Base-by-base conservation (phyloP, 2,113 vertebrate species). In the Chloebia gouldiae region DNA sequence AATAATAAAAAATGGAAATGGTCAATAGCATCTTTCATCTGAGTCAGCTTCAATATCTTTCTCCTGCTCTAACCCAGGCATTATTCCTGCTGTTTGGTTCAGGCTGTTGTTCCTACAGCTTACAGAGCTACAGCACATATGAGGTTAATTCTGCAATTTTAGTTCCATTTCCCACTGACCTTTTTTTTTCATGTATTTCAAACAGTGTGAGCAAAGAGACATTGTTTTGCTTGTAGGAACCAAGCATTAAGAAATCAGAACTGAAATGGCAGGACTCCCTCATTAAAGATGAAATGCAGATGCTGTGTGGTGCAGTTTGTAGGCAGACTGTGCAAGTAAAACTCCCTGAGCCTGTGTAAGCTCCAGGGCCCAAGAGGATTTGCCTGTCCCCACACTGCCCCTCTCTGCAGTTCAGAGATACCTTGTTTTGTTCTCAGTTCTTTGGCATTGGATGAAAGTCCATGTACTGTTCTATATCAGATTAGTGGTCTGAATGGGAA, bases 401-500 rank as follows among this genome's bases (percentile, higher is more conserved):
- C 35, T 54, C 69, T 85, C 66, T 80, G 45, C 47, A 31, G 22
- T 24, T 85, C 89, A 39, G 78, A 81, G 69, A 69, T 44, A 63
- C 75, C 45, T 95, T 45, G 54, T 63, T 94, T 82, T 88, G 84
- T 63, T 66, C 60, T 75, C 70, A 77, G 59, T 49, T 76, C 59
- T 87, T 70, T 88, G 87, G 81, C 91, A 59, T 9, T 61, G 33
- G 42, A 47, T 88, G 47, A 80, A 92, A 96, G 75, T 75, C 59
- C 51, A 10, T 16, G 30, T 39, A 8, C 61, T 81, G 35, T 40
- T 83, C 72, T 86, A 28, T 83, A 89, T 85, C 81, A 80, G 85
- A 64, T 86, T 75, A 92, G 64, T 44, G 31, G 21, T 78, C 88
- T 81, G 83, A 90, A 60, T 86, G 57, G 73, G 83, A 95, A 94